These are phyloP conservation scores for Aquatica leii DNA, from an alignment of 2,888 invertebrate genomes.

Conservation along the genomic window DNA sequence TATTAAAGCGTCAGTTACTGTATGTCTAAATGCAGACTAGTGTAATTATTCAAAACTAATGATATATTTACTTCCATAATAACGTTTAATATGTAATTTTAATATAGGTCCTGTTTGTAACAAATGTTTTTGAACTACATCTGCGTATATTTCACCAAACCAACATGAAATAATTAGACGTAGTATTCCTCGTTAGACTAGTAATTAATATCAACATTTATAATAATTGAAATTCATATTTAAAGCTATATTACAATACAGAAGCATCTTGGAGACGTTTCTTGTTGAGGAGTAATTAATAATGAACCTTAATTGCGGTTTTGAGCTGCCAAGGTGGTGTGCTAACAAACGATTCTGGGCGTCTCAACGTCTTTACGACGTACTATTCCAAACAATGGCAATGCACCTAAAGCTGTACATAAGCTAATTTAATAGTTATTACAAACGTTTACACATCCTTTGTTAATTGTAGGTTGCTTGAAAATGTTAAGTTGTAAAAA, in stretches of 20 bases:
- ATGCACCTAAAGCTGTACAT: constrained; percentile 19
- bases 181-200: too few relatives aligned
- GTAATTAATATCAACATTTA: too few relatives aligned
- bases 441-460: constrained; percentile 1
- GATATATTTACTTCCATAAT: too few relatives aligned
- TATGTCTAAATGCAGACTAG: too few relatives aligned
- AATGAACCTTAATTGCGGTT: constrained; percentile 31
- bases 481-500: too few relatives aligned
- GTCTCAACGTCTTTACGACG: constrained; percentile 17
- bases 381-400: constrained; percentile 15
- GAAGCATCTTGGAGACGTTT: constrained; percentile 3
- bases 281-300: constrained; percentile 31
- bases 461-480: not conserved
- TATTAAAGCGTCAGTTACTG: too few relatives aligned
- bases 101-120: too few relatives aligned
- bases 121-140: too few relatives aligned
- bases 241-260: constrained; percentile 16
- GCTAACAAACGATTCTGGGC: constrained; percentile 16
- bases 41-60: too few relatives aligned
- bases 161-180: too few relatives aligned
- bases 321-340: constrained; percentile 20
- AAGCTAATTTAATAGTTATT: constrained; percentile 7
- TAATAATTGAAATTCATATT: constrained; percentile 16
- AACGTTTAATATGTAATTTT: too few relatives aligned
- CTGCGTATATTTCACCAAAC: too few relatives aligned